These are phyloP conservation scores for Schrankia costaestrigalis DNA, from an alignment of 2,888 invertebrate species.

Conservation along the genomic window DNA sequence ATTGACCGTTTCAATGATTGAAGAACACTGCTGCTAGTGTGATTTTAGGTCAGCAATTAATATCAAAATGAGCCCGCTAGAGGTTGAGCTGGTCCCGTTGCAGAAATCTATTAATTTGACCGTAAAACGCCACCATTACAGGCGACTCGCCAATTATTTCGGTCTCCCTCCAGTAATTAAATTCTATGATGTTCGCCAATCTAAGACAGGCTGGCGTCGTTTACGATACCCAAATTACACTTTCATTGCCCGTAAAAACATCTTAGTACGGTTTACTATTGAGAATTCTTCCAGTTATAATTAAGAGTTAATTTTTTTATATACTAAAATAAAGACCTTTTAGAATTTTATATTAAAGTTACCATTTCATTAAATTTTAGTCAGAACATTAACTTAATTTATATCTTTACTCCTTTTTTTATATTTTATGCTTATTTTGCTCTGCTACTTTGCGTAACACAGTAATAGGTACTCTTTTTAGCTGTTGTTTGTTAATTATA, in stretches of 20 bases:
- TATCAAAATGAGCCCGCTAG: conserved; percentile 53
- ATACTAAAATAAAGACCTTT: conserved; percentile 6
- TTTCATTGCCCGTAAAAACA: conserved; percentile 70
- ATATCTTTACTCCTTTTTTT: too few species aligned
- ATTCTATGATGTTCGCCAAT: conserved; percentile 74
- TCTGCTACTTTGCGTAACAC: too few species aligned
- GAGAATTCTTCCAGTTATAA: conserved; percentile 33
- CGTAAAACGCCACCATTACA: conserved; percentile 68
- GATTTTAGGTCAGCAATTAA: conserved; percentile 65
- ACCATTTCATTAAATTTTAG: too few species aligned
- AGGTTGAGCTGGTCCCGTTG: conserved; percentile 54
- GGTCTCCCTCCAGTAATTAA: conserved; percentile 73
- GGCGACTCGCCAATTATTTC: conserved; percentile 74
- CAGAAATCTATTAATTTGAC: conserved; percentile 75
- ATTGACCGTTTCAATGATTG: conserved; percentile 40
- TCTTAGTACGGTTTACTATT: conserved; percentile 49
- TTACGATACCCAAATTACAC: conserved; percentile 72
- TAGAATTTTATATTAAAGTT: too few species aligned
- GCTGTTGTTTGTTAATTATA: too few species aligned
- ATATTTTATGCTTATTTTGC: too few species aligned
- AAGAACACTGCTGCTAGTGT: conserved; percentile 45
- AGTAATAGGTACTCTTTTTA: too few species aligned
- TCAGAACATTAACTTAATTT: too few species aligned
- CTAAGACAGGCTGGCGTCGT: conserved; percentile 72
- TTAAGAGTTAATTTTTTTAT: conserved; percentile 20